phyloP scores from a whole-genome alignment of 1,140 invertebrate genomes.

The Drosophila equinoxialis region DNA sequence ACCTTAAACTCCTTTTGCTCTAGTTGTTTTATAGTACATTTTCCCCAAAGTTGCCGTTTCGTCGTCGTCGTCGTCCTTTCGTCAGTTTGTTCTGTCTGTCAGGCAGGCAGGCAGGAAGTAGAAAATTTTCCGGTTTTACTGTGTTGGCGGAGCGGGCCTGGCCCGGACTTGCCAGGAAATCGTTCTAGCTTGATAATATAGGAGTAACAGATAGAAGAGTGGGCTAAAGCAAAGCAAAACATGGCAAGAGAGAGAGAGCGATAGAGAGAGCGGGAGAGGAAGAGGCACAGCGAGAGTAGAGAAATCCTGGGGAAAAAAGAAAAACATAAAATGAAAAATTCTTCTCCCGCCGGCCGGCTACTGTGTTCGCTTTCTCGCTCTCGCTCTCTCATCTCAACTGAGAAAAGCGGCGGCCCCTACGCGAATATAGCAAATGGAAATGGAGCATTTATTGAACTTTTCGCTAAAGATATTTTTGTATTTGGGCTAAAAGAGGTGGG shows the following conservation, averaged over 20 bases:
- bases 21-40: conserved; percentile 42
- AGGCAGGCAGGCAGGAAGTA: conserved; percentile 68
- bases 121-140: conserved; percentile 78
- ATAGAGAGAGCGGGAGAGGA: neutral
- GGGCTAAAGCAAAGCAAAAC: neutral
- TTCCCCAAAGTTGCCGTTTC: conserved; percentile 28
- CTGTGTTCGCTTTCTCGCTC: conserved; percentile 20
- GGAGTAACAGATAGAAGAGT: conserved; percentile 7
- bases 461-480: conserved; percentile 74
- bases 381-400: conserved; percentile 43
- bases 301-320: neutral
- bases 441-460: conserved; percentile 80
- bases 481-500: conserved; percentile 49
- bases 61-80: neutral
- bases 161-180: conserved; percentile 72
- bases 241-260: neutral
- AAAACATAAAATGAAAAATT: conserved; percentile 59
- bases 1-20: conserved; percentile 1
- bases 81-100: conserved; percentile 17
- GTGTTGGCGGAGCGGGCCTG: conserved; percentile 42
- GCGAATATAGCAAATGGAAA: conserved; percentile 56
- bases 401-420: conserved; percentile 23
- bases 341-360: conserved; percentile 19
- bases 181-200: conserved; percentile 38
- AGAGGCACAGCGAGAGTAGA: neutral